phyloP scores from a whole-genome alignment of 2,797 vertebrate genomes.

The Brotula barbata region DNA sequence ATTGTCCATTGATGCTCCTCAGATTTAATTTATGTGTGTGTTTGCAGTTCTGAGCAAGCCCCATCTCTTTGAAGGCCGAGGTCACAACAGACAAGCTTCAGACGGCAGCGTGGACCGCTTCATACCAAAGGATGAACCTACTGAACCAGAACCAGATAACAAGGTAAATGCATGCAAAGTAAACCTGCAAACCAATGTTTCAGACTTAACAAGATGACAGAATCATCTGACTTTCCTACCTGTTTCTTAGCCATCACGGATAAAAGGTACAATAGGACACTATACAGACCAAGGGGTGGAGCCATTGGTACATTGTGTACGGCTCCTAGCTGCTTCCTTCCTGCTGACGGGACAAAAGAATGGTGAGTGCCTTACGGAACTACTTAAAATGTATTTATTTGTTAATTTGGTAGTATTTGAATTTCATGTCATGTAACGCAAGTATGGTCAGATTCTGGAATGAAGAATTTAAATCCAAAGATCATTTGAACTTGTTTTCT shows the following conservation, averaged over 20 bases:
- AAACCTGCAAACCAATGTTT: background rate
- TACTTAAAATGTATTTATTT: background rate
- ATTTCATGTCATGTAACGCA: too few species aligned
- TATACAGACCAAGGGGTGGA: conserved; percentile 84
- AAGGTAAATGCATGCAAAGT: conserved; percentile 77
- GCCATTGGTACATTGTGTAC: conserved; percentile 92
- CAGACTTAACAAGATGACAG: background rate
- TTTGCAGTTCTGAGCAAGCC: conserved; percentile 86
- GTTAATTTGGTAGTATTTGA: too few species aligned
- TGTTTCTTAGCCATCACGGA: conserved; percentile 82
- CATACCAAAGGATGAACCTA: conserved; percentile 83
- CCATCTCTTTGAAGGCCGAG: conserved; percentile 83
- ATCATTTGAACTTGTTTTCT: too few species aligned
- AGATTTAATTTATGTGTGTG: background rate
- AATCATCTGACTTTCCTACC: background rate
- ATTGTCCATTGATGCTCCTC: background rate
- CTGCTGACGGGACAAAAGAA: conserved; percentile 90
- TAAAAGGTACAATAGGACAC: conserved; percentile 93
- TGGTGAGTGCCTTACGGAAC: conserved; percentile 71
- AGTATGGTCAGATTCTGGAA: too few species aligned
- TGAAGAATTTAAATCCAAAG: too few species aligned
- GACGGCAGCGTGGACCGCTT: conserved; percentile 90
- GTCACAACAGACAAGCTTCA: conserved; percentile 91
- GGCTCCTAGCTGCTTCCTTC: conserved; percentile 93
- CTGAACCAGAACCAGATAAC: conserved; percentile 86